Base-by-base conservation (phyloP, 2,888 invertebrate species). In the Melangyna quadrimaculata region DNA sequence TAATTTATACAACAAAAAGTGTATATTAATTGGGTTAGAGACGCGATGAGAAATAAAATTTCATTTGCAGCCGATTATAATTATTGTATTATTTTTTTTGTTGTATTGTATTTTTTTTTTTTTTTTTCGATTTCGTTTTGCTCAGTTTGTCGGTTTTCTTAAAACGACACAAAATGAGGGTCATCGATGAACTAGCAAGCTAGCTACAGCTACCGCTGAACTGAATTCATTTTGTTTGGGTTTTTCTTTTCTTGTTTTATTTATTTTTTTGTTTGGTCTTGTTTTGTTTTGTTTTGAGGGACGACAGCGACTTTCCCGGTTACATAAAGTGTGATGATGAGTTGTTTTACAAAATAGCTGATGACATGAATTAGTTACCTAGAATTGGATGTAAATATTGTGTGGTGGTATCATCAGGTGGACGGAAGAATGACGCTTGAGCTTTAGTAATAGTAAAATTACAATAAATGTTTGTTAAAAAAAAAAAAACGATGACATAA, bases 21-120 rank as follows among this genome's bases (percentile, higher is more conserved):
- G n/a, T n/a, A n/a, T n/a, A 65, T 78, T 83, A 83, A 83, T 83
- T 83, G 73, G 82, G 82, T 83, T 83, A 83, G 69, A 83, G 82
- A 78, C 73, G 82, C 73, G 82, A 40, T 51, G 24, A 51, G 24
- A 73, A 69, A 73, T 73, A 37, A 69, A 78, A 69, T 82, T 69
- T 78, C 45, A 65, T 45, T 78, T 70, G 78, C 69, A 37, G 43
- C 73, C 69, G 72, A 83, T 78, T 83, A 69, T 78, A 32, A 61
- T 10, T 53, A 35, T 77, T 7, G 22, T 51, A 48, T n/a, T 37
- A 27, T 37, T 17, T 43, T 55, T n/a, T 17, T 73, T 61, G 6
- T n/a, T n/a, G n/a, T n/a, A n/a, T n/a, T n/a, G n/a, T n/a, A n/a
- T n/a, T n/a, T n/a, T 27, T 51, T 17, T 37, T 45, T 19, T n/a